Base-by-base conservation (phyloP, 2,888 invertebrate genomes). In the Deilephila porcellus region DNA sequence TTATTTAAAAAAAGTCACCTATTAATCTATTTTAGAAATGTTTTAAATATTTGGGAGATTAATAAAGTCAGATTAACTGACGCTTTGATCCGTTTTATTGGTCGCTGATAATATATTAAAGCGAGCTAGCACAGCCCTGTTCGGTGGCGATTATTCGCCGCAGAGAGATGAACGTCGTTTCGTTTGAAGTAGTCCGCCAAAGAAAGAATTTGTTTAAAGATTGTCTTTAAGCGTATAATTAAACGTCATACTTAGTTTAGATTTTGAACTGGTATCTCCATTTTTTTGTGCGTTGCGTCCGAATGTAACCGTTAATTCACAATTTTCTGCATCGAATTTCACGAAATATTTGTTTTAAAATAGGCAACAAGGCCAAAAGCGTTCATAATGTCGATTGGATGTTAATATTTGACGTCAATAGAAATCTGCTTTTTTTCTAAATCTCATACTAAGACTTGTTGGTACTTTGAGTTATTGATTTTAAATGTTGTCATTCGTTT, bases 131-230 rank as follows among this genome's bases (percentile, higher is more conserved):
- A 56, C 71, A 71, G 71, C 71, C 71, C 71, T 71, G 37, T 25
- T 45, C 56, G 20, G 20, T 52, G 29, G 17, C 62, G 34, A 70
- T 60, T 70, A 83, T 77, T 72, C 59, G 72, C 74, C 74, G 74
- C 56, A 74, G 75, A 73, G 77, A 72, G 76, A 76, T 76, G 74
- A 76, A 79, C 74, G 76, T 76, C 75, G 77, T 45, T 70, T 60
- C 60, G 60, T 34, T 73, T 73, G 70, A 70, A 70, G 60, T 70
- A n/a, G 20, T 73, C 45, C 70, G 60, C 59, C 60, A 60, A 73
- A 73, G 59, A 70, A 71, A 76, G 76, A 72, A 74, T 34, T 74
- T 78, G 74, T 77, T 77, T 77, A 76, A 76, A 74, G 75, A 76
- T 37, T 74, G 62, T 71, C 71, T 73, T 63, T 73, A 56, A 34